Evolutionary conservation across 1,140 invertebrate species (phyloP).

Genomic region (Lepidurus apus): DNA sequence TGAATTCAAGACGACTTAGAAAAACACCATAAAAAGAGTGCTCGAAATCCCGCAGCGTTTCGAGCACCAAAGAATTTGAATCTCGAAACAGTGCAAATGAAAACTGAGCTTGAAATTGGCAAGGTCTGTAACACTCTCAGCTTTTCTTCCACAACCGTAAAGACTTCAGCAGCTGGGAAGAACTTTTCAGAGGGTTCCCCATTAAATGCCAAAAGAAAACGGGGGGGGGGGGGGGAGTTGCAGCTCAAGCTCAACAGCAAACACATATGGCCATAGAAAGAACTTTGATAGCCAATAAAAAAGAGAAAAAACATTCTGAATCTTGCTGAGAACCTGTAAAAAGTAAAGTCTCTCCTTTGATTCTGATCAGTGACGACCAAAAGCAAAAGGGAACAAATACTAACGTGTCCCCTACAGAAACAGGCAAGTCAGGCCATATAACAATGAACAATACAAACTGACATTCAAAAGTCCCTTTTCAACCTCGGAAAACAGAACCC

Average conservation of each 20-base stretch:
- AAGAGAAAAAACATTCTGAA: background rate
- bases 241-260: constrained; percentile 8
- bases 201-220: background rate
- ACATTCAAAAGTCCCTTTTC: too few relatives aligned
- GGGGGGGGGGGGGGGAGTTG: background rate
- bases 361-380: background rate
- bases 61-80: too few relatives aligned
- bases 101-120: too few relatives aligned
- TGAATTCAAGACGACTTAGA: too few relatives aligned
- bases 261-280: constrained; percentile 15
- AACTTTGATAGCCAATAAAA: constrained; percentile 16
- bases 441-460: background rate
- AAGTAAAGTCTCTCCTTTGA: background rate
- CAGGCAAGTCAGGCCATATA: background rate
- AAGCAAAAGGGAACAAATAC: background rate
- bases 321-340: background rate
- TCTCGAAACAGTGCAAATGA: too few relatives aligned
- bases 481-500: too few relatives aligned
- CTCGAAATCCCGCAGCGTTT: too few relatives aligned
- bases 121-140: too few relatives aligned
- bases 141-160: too few relatives aligned
- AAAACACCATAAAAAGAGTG: too few relatives aligned
- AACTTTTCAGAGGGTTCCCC: background rate
- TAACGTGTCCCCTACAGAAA: background rate
- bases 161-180: too few relatives aligned